Evolutionary conservation across 2,797 vertebrate genomes (phyloP).

Genomic region (Novumbra hubbsi): DNA sequence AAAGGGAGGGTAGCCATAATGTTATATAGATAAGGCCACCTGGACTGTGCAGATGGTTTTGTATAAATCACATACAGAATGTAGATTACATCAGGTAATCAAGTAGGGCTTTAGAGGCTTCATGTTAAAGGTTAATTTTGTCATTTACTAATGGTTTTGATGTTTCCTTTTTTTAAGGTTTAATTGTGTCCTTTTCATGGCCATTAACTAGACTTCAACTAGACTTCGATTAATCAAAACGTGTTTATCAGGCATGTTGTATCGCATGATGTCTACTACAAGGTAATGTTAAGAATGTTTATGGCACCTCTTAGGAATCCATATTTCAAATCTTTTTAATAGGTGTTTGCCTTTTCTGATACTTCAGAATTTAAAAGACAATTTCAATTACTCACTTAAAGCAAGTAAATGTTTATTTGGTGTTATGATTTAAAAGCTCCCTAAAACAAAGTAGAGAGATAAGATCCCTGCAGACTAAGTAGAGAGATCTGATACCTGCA

Average conservation of each 20-base stretch:
- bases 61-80: neutral
- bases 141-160: neutral
- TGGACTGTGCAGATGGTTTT: conserved; percentile 5
- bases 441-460: conserved; percentile 33
- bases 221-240: neutral
- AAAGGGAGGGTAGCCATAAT: conserved; percentile 7
- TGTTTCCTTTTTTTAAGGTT: neutral
- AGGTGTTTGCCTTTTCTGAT: conserved; percentile 26
- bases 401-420: conserved; percentile 80
- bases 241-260: neutral
- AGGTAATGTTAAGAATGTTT: conserved; percentile 29
- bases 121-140: neutral
- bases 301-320: conserved; percentile 11
- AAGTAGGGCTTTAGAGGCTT: neutral
- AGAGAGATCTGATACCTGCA: conserved; percentile 35
- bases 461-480: conserved; percentile 15
- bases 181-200: neutral
- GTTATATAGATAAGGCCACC: conserved; percentile 13
- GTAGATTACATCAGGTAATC: neutral
- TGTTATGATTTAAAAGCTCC: conserved; percentile 64
- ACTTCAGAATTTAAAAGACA: conserved; percentile 39
- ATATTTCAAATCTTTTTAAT: conserved; percentile 32
- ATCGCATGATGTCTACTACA: neutral
- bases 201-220: neutral
- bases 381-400: conserved; percentile 23